Base-by-base conservation (phyloP, 2,797 vertebrate species). In the Rhyacichthys aspro region DNA sequence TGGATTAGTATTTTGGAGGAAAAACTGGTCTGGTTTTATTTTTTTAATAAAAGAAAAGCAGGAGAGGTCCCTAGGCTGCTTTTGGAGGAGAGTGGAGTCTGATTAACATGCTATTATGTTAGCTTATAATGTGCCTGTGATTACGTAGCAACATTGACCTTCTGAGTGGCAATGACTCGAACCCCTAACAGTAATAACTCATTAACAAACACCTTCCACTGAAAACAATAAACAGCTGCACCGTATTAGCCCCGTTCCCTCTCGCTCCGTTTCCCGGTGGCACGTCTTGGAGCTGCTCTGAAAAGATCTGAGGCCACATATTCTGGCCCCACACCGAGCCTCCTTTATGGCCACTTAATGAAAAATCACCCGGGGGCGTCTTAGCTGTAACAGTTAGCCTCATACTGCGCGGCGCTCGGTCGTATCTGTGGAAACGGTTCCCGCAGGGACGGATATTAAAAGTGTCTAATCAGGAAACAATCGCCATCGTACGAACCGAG, bases 341-440 rank as follows among this genome's bases (percentile, higher is more conserved):
- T 72, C 85, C 84, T 94, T 93, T 93, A 93, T 91, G 88, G 88
- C 90, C 87, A 94, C 90, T 94, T 94, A 95, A 95, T 95, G 94
- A 95, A 95, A 94, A 92, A 85, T 84, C 70, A 77, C 91, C 92
- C 86, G 66, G 84, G 91, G 94, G 86, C 84, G 76, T 86, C 91
- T 73, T 81, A 87, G 87, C 83, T 63, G 39, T 67, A 78, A 74
- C 62, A 72, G 89, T 88, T 93, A 88, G 88, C 89, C 88, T 86
- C 89, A 90, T 85, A 89, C 90, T 75, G 80, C 54, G 87, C 86
- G 76, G 78, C 81, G n/a, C 77, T 85, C 84, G 66, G 47, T 80
- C 73, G 81, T 82, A 76, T 85, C 83, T 82, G 28, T 78, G 70
- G 82, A 59, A 87, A 86, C 79, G 1, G 1, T 9, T n/a, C 82